These are phyloP conservation scores for Amphimedon queenslandica DNA, from an alignment of 37 sponge, comb jelly and placozoan genomes.

Conservation along the genomic window DNA sequence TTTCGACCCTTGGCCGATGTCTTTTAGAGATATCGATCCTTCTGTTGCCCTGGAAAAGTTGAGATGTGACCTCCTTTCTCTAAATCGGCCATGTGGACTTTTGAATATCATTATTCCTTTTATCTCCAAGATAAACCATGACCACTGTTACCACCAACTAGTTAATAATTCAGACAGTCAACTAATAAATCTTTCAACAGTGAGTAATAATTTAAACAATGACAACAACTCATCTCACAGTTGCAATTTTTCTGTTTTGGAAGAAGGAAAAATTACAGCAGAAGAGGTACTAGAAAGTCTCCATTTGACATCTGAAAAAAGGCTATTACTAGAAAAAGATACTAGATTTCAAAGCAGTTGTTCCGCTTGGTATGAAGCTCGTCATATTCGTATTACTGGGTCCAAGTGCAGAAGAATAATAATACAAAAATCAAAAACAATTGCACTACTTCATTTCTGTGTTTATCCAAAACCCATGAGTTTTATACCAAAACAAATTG, in stretches of 20 bases:
- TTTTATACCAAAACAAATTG: background rate
- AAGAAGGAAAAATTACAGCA: background rate
- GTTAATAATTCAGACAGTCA: too few relatives aligned
- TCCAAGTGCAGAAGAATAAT: conserved; percentile 9
- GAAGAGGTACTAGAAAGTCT: background rate
- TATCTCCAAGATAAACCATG: conserved; percentile 16
- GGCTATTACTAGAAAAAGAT: background rate
- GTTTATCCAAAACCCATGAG: background rate
- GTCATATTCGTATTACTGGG: background rate
- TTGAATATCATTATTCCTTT: conserved; percentile 17
- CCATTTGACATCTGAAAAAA: background rate
- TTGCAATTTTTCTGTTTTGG: too few relatives aligned
- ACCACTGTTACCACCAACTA: conserved; percentile 20
- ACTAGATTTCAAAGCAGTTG: background rate
- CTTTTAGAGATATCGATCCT: conserved; percentile 1
- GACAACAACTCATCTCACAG: too few relatives aligned
- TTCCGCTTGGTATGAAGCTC: background rate
- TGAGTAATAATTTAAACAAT: background rate
- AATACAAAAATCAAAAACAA: background rate
- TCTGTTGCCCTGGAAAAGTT: conserved; percentile 11
- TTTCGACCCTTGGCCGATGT: conserved; percentile 27
- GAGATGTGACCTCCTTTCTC: conserved; percentile 17
- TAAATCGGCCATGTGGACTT: conserved; percentile 24
- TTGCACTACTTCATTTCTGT: conserved; percentile 1
- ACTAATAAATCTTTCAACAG: too few relatives aligned